Base-by-base conservation (phyloP, 2,113 vertebrate genomes). In the Emberiza fucata region DNA sequence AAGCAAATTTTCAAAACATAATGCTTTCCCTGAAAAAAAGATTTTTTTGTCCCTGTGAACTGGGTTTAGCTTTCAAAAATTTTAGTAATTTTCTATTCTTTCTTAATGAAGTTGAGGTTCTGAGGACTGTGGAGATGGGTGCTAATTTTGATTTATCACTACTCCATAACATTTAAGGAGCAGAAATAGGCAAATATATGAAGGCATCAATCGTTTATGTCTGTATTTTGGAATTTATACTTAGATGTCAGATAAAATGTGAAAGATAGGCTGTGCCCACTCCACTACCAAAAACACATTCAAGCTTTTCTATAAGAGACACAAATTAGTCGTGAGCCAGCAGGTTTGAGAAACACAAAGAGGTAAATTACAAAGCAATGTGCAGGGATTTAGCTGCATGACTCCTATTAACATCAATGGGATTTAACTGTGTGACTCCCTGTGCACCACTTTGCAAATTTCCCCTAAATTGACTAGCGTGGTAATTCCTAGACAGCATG, bases 341-440 rank as follows among this genome's bases (percentile, higher is more conserved):
- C 72, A 97, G 93, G 79, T 95, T 84, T 92, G 90, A 92, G 88
- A 93, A 97, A 94, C 86, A 96, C 82, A 90, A 92, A 96, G 94
- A 90, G 86, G 84, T 95, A 97, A 97, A 97, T 95, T 91, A 94
- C 91, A 97, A 97, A 95, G 89, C 87, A 85, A 94, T n/a, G 79
- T 86, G 76, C 82, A 86, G 57, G 88, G 95, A 95, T 96, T 97
- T 96, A 96, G 94, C 95, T 94, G 89, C 90, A 86, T 54, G 90
- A 94, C 64, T 96, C 92, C 94, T 92, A 96, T 96, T 95, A 92
- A 92, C 88, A 96, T 95, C 94, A 96, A 94, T 93, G 76, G 80
- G 95, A 96, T 95, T 96, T 97, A 95, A 94, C 91, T 83, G 78
- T 76, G 87, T 59, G 81, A 80, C 78, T 95, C 90, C 75, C 63